These are phyloP conservation scores for Sphyrna mokarran DNA, from an alignment of 2,113 vertebrate genomes.

Conservation along the genomic window DNA sequence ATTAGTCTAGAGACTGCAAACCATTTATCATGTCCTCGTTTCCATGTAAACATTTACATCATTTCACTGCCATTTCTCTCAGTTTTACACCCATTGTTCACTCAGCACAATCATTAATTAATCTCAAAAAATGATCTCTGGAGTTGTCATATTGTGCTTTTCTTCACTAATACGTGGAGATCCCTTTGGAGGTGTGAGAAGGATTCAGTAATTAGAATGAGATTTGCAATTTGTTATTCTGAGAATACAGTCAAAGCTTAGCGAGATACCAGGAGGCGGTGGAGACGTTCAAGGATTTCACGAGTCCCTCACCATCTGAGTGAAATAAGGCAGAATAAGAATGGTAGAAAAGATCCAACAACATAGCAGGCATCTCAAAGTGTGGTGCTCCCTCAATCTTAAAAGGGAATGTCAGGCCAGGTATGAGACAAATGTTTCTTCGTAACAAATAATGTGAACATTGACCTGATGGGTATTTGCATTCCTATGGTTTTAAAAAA, in stretches of 20 bases:
- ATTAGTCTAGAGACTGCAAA: background rate
- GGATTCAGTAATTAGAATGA: background rate
- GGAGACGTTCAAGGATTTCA: background rate
- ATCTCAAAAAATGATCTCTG: background rate
- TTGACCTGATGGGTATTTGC: background rate
- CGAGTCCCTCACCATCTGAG: background rate
- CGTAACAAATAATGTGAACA: background rate
- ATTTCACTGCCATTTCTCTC: background rate
- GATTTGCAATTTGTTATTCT: background rate
- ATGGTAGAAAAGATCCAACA: background rate
- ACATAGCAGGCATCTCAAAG: background rate
- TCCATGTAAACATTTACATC: background rate
- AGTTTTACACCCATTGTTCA: background rate
- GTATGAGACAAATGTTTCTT: background rate
- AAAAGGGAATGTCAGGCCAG: too few species aligned
- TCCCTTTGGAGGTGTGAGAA: background rate
- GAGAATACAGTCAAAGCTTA: background rate
- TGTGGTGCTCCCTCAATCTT: background rate
- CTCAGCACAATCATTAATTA: background rate
- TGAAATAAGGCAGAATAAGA: background rate
- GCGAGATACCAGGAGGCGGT: background rate
- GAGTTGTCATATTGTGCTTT: background rate
- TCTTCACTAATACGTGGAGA: background rate
- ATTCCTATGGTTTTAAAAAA: background rate
- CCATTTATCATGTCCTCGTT: background rate